Conservation (phyloP, 92 coral and sea anemone genomes). For the Blastomussa wellsi region DNA sequence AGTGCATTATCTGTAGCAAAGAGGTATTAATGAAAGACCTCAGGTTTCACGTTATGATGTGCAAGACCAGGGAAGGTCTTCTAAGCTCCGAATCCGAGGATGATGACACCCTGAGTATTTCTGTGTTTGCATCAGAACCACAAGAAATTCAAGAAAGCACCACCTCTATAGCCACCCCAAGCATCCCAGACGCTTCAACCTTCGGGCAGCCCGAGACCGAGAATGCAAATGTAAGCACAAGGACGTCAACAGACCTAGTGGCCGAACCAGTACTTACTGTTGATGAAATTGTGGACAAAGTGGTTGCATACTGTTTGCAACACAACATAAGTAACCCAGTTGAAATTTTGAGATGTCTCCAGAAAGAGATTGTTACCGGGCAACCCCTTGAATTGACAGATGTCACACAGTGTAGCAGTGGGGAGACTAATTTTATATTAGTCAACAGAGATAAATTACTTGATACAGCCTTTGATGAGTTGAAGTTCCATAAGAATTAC, state of each 20-base stretch:
- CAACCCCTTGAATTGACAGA: constrained; percentile 30
- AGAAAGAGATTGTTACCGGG: constrained; percentile 35
- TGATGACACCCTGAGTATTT: constrained; percentile 21
- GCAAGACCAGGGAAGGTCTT: constrained; percentile 18
- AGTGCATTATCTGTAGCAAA: constrained; percentile 43
- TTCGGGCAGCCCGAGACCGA: constrained; percentile 3
- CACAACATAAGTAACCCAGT: constrained; percentile 29
- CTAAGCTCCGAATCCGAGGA: constrained; percentile 30
- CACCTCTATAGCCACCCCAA: background rate
- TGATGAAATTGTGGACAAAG: constrained; percentile 31
- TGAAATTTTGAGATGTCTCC: constrained; percentile 48
- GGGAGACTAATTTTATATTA: constrained; percentile 10
- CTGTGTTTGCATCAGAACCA: constrained; percentile 24
- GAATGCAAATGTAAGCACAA: background rate
- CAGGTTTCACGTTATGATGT: constrained; percentile 32
- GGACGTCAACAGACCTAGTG: background rate
- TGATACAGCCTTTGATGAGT: constrained; percentile 39
- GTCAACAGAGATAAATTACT: constrained; percentile 39
- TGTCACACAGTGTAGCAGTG: constrained; percentile 15
- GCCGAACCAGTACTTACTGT: constrained; percentile 5
- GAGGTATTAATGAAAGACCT: constrained; percentile 50
- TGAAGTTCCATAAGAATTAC: constrained; percentile 15
- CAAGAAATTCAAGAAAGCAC: constrained; percentile 1
- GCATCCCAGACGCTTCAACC: background rate
- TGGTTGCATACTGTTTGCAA: constrained; percentile 25